These are phyloP conservation scores for Pachliopta kotzebuea DNA, from an alignment of 2,888 invertebrate genomes.

Conservation along the genomic window DNA sequence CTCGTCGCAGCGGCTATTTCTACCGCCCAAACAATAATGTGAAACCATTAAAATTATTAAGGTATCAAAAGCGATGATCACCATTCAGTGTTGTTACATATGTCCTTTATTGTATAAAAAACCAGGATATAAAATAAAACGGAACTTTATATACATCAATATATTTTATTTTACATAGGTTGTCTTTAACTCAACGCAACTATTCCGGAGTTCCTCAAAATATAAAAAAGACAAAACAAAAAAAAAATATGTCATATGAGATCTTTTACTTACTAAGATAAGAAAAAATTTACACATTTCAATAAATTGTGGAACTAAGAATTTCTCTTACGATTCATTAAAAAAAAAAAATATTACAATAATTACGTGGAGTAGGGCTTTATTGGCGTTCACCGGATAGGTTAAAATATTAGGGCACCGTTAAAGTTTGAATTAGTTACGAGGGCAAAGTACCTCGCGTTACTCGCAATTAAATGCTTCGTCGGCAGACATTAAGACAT, in stretches of 20 bases:
- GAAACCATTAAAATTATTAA: no score
- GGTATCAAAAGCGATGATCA: no score
- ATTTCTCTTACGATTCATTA: conserved; percentile 69
- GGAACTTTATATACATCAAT: conserved; percentile 75
- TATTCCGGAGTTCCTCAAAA: conserved; percentile 78
- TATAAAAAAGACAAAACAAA: conserved; percentile 81
- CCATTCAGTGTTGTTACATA: no score
- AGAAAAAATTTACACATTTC: conserved; percentile 77
- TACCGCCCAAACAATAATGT: no score
- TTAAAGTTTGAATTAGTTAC: neutral
- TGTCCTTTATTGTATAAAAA: neutral
- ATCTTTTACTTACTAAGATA: conserved; percentile 80
- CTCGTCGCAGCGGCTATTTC: no score
- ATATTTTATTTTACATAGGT: conserved; percentile 81
- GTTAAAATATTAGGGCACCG: conserved; percentile 12
- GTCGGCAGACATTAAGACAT: conserved; percentile 7
- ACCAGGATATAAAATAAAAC: conserved; percentile 50
- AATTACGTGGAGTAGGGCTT: conserved; percentile 55
- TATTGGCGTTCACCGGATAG: conserved; percentile 38
- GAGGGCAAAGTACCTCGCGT: conserved; percentile 7
- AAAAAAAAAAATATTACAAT: conserved; percentile 53
- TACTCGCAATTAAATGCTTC: conserved; percentile 13
- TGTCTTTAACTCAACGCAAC: conserved; percentile 80
- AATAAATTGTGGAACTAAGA: conserved; percentile 74
- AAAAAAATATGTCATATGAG: conserved; percentile 75